Percentiles rank a stretch among this genome's conserved stretches.
These are phyloP conservation scores for Parasteatoda lunata DNA, from an alignment of 2,888 invertebrate genomes.

Conservation along the genomic window DNA sequence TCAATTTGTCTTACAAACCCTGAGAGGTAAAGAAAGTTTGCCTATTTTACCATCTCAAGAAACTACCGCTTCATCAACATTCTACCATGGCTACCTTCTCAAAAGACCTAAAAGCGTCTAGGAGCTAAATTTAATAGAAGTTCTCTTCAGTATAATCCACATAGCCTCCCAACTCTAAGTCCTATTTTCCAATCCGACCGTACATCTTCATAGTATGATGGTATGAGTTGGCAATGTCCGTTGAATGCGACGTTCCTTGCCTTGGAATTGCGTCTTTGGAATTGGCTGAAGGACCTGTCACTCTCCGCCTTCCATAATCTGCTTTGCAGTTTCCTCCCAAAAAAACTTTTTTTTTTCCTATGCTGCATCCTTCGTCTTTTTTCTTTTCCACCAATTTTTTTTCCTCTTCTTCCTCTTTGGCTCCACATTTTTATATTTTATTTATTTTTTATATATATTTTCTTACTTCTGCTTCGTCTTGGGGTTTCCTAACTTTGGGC, in stretches of 20 bases:
- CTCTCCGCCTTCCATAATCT: slow-evolving; percentile 62
- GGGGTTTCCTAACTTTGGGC: slow-evolving; percentile 23
- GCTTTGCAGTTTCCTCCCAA: slow-evolving; percentile 38
- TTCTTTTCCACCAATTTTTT: slow-evolving; percentile 13
- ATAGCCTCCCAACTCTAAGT: background rate
- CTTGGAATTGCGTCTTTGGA: slow-evolving; percentile 46
- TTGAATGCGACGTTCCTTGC: slow-evolving; percentile 16
- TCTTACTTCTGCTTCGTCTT: background rate
- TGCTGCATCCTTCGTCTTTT: background rate
- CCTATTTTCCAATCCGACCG: background rate
- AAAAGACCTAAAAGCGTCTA: background rate
- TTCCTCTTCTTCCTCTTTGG: slow-evolving; percentile 7
- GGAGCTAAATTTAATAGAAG: background rate
- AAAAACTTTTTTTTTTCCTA: background rate
- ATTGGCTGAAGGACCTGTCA: slow-evolving; percentile 65
- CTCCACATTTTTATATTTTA: slow-evolving; percentile 19
- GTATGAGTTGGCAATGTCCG: slow-evolving; percentile 36
- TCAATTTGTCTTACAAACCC: no score
- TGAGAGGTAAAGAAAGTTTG: no score
- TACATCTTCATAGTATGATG: background rate
- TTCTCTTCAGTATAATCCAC: slow-evolving; percentile 2
- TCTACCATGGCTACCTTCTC: background rate
- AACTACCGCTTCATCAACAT: no score
- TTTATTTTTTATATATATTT: slow-evolving; percentile 28
- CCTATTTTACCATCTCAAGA: no score